phyloP scores from a whole-genome alignment of 2,797 vertebrate species.

The Poeciliopsis turneri region DNA sequence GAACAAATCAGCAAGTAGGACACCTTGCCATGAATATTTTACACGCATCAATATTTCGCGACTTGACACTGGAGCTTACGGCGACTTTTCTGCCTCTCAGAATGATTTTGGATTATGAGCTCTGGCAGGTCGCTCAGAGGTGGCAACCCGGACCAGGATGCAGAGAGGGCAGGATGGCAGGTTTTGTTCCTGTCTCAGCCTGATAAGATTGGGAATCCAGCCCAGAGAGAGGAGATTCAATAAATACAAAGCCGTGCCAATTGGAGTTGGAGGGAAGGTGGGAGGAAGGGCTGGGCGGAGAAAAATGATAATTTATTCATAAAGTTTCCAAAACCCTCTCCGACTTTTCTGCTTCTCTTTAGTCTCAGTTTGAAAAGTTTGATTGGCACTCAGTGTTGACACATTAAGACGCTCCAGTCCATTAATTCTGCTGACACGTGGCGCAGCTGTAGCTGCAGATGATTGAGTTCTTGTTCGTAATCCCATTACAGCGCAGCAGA shows the following conservation, averaged over 20 bases:
- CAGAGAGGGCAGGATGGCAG: constrained; percentile 22
- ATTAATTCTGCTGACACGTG: constrained; percentile 35
- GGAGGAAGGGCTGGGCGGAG: no score
- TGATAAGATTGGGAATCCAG: constrained; percentile 57
- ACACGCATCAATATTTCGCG: constrained; percentile 55
- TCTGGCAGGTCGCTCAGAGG: constrained; percentile 53
- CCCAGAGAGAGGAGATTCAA: constrained; percentile 39
- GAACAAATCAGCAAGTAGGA: constrained; percentile 34
- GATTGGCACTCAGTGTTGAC: constrained; percentile 40
- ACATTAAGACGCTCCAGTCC: constrained; percentile 9
- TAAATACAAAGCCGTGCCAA: constrained; percentile 34
- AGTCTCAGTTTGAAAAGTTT: constrained; percentile 26
- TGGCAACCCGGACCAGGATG: constrained; percentile 37
- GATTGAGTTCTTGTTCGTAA: constrained; percentile 68
- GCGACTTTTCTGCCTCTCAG: constrained; percentile 45
- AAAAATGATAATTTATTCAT: constrained; percentile 26
- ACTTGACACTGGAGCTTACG: constrained; percentile 32
- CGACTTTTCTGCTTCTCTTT: constrained; percentile 4
- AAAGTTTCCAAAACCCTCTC: constrained; percentile 4
- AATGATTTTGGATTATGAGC: constrained; percentile 66
- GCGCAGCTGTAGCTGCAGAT: constrained; percentile 40
- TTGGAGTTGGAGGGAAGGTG: constrained; percentile 13
- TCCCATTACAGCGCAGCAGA: constrained; percentile 60
- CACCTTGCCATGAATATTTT: constrained; percentile 55
- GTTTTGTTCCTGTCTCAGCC: constrained; percentile 57